Percentiles rank a stretch among this genome's conserved stretches.
Evolutionary conservation across 2,888 invertebrate species (phyloP).

Genomic region (Teinopalpus imperialis): DNA sequence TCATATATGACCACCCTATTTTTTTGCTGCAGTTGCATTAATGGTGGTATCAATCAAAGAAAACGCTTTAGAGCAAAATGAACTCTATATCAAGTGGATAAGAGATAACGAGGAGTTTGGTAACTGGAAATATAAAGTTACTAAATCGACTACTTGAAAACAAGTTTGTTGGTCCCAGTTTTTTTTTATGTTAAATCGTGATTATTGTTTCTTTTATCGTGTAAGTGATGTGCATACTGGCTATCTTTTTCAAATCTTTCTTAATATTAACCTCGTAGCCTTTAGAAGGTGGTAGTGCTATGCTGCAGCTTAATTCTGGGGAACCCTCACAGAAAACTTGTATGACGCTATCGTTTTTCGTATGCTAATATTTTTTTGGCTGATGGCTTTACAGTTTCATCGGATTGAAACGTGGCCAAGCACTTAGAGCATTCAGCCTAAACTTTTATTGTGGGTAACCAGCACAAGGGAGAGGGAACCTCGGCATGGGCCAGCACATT

Average conservation of each 20-base stretch:
- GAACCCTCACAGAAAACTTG: too few relatives aligned
- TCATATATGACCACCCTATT: conserved; percentile 42
- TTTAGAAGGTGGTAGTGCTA: too few relatives aligned
- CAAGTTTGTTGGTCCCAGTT: conserved; percentile 14
- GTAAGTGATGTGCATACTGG: conserved; percentile 1
- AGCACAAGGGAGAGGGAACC: too few relatives aligned
- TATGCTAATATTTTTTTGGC: too few relatives aligned
- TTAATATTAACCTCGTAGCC: too few relatives aligned
- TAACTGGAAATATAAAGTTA: not conserved
- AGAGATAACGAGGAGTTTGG: not conserved
- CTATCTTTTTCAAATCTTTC: too few relatives aligned
- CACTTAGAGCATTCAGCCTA: too few relatives aligned
- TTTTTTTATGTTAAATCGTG: conserved; percentile 14
- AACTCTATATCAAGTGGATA: not conserved
- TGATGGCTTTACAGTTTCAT: not conserved
- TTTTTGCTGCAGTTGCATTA: conserved; percentile 28
- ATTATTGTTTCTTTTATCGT: conserved; percentile 19
- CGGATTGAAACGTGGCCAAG: too few relatives aligned
- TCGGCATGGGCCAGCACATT: too few relatives aligned
- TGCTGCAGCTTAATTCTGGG: too few relatives aligned
- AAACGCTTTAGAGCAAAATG: conserved; percentile 5
- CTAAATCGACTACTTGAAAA: conserved; percentile 2
- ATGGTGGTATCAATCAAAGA: not conserved
- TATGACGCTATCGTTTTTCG: too few relatives aligned
- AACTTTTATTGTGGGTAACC: too few relatives aligned